A percentile compares a stretch with the other conserved stretches of the same genome.
These are phyloP conservation scores for Mustela lutreola DNA, from an alignment of 2,113 vertebrate species.

Conservation along the genomic window DNA sequence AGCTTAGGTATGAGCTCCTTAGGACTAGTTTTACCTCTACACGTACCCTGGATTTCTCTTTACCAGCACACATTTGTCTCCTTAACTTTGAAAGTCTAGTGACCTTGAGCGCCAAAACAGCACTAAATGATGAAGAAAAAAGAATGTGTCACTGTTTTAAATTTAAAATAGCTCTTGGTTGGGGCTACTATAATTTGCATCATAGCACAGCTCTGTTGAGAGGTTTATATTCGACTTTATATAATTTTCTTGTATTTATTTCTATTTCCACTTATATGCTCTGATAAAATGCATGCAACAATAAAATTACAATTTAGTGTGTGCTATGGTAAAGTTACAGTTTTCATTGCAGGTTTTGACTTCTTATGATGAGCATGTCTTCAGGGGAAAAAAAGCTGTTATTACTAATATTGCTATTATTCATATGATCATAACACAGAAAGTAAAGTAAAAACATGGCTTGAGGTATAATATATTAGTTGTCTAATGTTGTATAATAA, in stretches of 20 bases:
- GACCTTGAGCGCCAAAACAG: background rate
- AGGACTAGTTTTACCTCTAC: background rate
- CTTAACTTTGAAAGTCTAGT: background rate
- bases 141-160: background rate
- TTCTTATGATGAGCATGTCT: conserved; percentile 13
- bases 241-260: conserved; percentile 45
- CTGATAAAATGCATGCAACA: background rate
- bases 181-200: background rate
- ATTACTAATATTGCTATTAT: background rate
- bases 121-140: background rate
- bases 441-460: background rate
- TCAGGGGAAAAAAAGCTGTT: background rate
- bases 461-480: background rate
- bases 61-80: background rate
- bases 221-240: conserved; percentile 40
- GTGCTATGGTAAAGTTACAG: background rate
- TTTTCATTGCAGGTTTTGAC: conserved; percentile 34
- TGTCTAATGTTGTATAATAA: conserved; percentile 23
- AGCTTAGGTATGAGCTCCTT: background rate
- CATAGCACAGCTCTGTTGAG: background rate
- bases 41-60: background rate
- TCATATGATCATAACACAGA: background rate
- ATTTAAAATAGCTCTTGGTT: background rate
- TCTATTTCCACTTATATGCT: background rate
- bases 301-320: background rate